phyloP scores from a whole-genome alignment of 2,888 invertebrate genomes.

The Pseudanteris insignis region DNA sequence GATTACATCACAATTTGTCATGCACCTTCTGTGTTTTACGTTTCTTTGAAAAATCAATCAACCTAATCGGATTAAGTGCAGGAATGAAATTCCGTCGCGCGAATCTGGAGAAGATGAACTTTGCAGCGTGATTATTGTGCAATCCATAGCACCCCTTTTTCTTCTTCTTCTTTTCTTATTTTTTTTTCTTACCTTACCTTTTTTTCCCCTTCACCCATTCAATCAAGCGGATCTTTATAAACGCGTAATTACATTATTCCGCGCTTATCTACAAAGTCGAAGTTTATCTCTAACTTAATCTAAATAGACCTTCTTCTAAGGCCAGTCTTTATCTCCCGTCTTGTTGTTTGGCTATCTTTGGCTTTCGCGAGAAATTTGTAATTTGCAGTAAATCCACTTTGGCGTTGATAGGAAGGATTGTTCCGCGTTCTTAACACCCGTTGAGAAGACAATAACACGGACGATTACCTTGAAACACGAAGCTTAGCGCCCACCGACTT shows the following conservation, averaged over 20 bases:
- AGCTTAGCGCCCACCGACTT: slow-evolving; percentile 47
- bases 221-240: slow-evolving; percentile 17
- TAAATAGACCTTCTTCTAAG: slow-evolving; percentile 43
- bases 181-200: too few species aligned
- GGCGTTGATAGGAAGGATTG: slow-evolving; percentile 50
- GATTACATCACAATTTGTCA: too few species aligned
- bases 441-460: slow-evolving; percentile 54
- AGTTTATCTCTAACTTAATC: slow-evolving; percentile 36
- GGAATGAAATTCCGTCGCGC: neutral
- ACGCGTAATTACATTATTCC: slow-evolving; percentile 29
- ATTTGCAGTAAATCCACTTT: slow-evolving; percentile 54
- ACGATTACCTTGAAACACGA: slow-evolving; percentile 51
- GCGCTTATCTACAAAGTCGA: slow-evolving; percentile 26
- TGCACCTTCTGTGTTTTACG: too few species aligned
- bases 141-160: slow-evolving; percentile 4
- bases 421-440: slow-evolving; percentile 50
- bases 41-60: too few species aligned
- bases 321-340: slow-evolving; percentile 42
- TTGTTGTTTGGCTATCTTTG: slow-evolving; percentile 41
- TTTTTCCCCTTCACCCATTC: slow-evolving; percentile 4
- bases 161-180: too few species aligned
- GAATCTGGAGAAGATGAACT: too few species aligned
- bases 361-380: slow-evolving; percentile 49
- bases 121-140: neutral
- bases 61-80: neutral